Evolutionary conservation across 2,113 vertebrate genomes (phyloP).

Genomic region (Prionailurus viverrinus): DNA sequence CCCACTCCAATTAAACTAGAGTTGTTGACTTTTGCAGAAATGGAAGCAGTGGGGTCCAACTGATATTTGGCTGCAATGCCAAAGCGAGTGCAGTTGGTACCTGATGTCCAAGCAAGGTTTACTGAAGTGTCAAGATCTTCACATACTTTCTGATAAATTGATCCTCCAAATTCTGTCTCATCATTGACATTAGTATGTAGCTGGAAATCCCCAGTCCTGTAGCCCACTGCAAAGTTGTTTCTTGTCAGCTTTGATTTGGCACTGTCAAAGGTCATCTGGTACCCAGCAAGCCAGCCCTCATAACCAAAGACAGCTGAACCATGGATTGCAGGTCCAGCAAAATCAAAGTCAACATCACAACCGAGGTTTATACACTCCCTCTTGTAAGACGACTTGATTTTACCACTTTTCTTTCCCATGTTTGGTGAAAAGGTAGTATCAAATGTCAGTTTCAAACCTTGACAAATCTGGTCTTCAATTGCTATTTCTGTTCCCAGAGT

Average conservation of each 20-base stretch:
- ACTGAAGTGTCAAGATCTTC: conserved; percentile 96
- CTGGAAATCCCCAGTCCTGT: conserved; percentile 98
- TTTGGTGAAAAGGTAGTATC: conserved; percentile 99
- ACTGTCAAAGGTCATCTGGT: conserved; percentile 98
- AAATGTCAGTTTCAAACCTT: conserved; percentile 98
- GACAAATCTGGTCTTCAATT: conserved; percentile 98
- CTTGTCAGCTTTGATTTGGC: conserved; percentile 97
- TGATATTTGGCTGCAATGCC: conserved; percentile 98
- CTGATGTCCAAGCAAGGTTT: conserved; percentile 97
- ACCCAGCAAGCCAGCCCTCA: conserved; percentile 98
- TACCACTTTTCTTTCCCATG: conserved; percentile 98
- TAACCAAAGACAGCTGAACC: conserved; percentile 95
- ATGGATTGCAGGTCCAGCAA: conserved; percentile 96
- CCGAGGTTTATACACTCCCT: conserved; percentile 95
- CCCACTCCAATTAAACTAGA: too few relatives aligned
- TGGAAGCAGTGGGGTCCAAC: conserved; percentile 94
- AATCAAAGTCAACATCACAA: conserved; percentile 97
- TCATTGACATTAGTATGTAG: conserved; percentile 98
- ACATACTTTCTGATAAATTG: conserved; percentile 98
- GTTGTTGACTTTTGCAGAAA: too few relatives aligned
- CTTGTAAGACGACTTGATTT: conserved; percentile 97
- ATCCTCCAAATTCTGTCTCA: conserved; percentile 97
- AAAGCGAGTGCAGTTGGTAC: conserved; percentile 97
- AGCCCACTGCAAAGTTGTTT: conserved; percentile 98
- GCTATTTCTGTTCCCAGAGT: conserved; percentile 98